phyloP scores from a whole-genome alignment of 2,888 invertebrate genomes.

The Leptinotarsa rubiginosa region DNA sequence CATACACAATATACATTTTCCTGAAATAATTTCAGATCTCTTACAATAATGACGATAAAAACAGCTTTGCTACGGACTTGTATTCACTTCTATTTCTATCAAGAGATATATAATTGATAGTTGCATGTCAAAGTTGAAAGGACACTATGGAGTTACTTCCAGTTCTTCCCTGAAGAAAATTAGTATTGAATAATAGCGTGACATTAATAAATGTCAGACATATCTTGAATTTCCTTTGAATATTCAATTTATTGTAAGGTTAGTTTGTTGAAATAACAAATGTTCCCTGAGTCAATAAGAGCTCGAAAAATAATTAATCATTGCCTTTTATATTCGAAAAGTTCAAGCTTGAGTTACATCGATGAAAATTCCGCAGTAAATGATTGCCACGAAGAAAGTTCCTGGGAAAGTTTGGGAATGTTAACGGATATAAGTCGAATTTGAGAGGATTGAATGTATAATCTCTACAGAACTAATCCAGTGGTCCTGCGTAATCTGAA shows the following conservation, averaged over 20 bases:
- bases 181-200: constrained; percentile 27
- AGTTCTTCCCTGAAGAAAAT: constrained; percentile 1
- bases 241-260: constrained; percentile 36
- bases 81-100: too few relatives aligned
- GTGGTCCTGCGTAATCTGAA: background rate
- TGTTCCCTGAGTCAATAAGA: constrained; percentile 40
- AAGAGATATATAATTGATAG: too few relatives aligned
- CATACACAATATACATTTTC: too few relatives aligned
- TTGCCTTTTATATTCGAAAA: constrained; percentile 38
- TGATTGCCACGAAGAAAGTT: constrained; percentile 23
- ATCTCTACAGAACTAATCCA: constrained; percentile 7
- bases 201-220: constrained; percentile 40
- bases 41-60: too few relatives aligned
- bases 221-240: constrained; percentile 42
- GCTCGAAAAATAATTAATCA: constrained; percentile 38
- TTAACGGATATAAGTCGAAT: constrained; percentile 21
- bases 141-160: background rate
- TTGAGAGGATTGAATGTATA: background rate
- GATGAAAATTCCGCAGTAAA: constrained; percentile 35
- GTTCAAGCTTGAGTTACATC: constrained; percentile 33
- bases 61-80: background rate
- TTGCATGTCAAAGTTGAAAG: background rate
- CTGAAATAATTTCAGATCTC: too few relatives aligned
- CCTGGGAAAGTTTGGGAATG: constrained; percentile 26
- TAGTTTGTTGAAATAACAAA: constrained; percentile 41